Base-by-base conservation (phyloP, 2,797 vertebrate genomes). In the Premnoplex brunnescens region DNA sequence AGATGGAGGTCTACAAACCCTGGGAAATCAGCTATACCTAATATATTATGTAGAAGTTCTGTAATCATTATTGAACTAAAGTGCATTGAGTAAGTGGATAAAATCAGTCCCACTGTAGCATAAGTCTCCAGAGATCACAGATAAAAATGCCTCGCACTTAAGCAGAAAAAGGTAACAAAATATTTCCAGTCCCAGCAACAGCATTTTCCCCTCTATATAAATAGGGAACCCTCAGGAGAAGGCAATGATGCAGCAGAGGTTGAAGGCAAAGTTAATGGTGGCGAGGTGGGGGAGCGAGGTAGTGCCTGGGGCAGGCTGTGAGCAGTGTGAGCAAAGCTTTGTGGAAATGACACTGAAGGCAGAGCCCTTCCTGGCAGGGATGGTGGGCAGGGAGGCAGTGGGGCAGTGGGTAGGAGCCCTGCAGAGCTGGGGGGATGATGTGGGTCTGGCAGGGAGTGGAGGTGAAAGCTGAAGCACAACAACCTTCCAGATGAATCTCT, bases 21-120 rank as follows among this genome's bases (percentile, higher is more conserved):
- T 96, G 94, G 95, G 96, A 96, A 97, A 97, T 96, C 93, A 96
- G 83, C 94, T 91, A 71, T 96, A 96, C 92, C 96, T 97, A 96
- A 97, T 98, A 97, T 97, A 97, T 97, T 97, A 97, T 92, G 95
- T 96, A 96, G 96, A 97, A 96, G 97, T 95, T 97, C 96, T 97
- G 95, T 94, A 95, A 97, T 97, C 95, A 96, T 93, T 96, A 96
- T 94, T 96, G 97, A 97, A 92, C 85, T 95, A 95, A 97, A 95
- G 96, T 96, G 96, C 95, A 94, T 95, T 97, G 96, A 97, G 93
- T 96, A 97, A 98, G 96, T 96, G 97, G 97, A 97, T 98, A 97
- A 97, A 97, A 97, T 97, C 96, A 96, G 97, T 96, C 96, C 97
- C 93, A 97, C 95, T 93, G 91, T 97, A 96, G 92, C 94, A 77